These are phyloP conservation scores for Canis aureus DNA, from an alignment of 2,113 vertebrate species.

Conservation along the genomic window DNA sequence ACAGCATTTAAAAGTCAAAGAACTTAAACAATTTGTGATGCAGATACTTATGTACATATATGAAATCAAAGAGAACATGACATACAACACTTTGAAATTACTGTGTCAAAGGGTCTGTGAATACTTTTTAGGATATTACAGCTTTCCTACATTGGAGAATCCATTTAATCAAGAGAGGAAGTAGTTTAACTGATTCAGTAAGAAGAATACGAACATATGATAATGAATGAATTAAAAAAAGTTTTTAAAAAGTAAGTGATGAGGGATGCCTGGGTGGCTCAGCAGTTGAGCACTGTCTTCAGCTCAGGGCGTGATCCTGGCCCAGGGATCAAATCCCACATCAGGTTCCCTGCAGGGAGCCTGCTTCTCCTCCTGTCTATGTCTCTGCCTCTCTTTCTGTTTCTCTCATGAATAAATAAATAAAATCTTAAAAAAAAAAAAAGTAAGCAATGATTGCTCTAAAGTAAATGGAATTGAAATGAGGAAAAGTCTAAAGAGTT, in stretches of 20 bases:
- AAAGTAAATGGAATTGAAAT: background rate
- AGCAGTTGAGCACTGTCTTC: no score
- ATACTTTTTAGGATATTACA: background rate
- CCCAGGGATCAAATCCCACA: no score
- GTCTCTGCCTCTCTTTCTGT: no score
- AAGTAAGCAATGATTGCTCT: background rate
- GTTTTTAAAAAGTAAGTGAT: background rate
- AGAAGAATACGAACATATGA: background rate
- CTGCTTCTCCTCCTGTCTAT: no score
- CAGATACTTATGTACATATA: background rate
- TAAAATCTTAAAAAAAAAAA: background rate
- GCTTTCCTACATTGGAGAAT: background rate
- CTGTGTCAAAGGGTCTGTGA: background rate
- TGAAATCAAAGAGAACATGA: background rate
- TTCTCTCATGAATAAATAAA: background rate
- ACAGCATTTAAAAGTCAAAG: background rate
- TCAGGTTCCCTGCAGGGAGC: no score
- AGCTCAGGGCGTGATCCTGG: no score
- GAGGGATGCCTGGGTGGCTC: no score
- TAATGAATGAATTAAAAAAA: background rate
- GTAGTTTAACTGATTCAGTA: background rate
- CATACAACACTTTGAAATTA: background rate
- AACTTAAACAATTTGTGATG: background rate
- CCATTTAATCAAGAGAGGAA: background rate
- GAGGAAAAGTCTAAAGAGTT: background rate